phyloP scores from a whole-genome alignment of 2,113 vertebrate genomes.

The Leptosomus discolor region DNA sequence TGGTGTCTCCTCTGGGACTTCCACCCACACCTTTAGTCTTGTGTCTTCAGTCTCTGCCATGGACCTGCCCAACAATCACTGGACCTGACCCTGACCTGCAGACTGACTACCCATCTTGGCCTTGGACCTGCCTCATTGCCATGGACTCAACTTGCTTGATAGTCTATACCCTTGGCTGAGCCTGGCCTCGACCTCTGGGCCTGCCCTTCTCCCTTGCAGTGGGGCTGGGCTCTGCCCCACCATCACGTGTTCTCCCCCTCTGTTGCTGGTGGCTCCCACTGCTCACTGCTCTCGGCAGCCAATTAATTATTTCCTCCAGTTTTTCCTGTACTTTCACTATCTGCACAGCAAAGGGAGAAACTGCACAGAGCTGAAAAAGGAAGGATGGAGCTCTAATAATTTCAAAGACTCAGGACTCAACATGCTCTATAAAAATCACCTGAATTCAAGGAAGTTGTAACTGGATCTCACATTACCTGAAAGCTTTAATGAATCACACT shows the following conservation, averaged over 20 bases:
- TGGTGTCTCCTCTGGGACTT: not conserved
- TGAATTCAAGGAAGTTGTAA: not conserved
- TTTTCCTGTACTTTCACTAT: not conserved
- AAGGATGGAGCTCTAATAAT: not conserved
- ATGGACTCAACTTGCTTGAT: not conserved
- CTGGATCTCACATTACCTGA: not conserved
- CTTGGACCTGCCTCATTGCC: not conserved
- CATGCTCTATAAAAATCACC: not conserved
- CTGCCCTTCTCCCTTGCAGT: not conserved
- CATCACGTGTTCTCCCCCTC: fast-evolving
- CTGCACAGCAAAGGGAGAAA: not conserved
- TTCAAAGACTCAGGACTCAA: not conserved
- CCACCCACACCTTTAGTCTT: not conserved
- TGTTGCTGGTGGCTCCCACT: not conserved
- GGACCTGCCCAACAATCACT: not conserved
- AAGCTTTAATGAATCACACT: not conserved
- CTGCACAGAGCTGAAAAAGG: not conserved
- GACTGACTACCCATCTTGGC: not conserved
- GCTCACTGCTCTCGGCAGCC: not conserved
- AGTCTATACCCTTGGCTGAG: not conserved
- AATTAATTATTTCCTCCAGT: not conserved
- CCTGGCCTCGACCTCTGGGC: not conserved
- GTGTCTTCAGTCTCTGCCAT: not conserved
- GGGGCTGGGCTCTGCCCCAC: not conserved
- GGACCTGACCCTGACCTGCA: not conserved